Evolutionary conservation across 2,888 invertebrate genomes (phyloP), one percentile per base, ranked within the genome.

Genomic region (Girardia tigrina): DNA sequence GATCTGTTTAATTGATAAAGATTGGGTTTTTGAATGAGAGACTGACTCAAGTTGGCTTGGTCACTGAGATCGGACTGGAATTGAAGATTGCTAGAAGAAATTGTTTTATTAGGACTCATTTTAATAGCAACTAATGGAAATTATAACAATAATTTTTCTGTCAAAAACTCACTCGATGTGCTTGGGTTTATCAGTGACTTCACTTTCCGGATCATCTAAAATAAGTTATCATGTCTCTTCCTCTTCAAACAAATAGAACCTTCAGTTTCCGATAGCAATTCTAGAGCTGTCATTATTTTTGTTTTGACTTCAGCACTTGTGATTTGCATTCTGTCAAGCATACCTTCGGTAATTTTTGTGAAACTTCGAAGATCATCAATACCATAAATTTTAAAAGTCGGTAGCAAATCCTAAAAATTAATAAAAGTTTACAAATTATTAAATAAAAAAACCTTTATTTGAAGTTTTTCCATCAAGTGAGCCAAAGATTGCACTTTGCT

Each of bases 341-440:
- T 56, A 23, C 4, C n/a, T 56, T 56, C 56, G 4, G 56, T 56
- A 56, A 56, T 4, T 16, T 56, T 56, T n/a, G 56, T 56, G 56
- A 56, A 56, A 56, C 20, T 23, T n/a, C 56, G n/a, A 4, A 56
- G n/a, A 56, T 56, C 56, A 12, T 56, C 56, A 2, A 56, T 56
- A 20, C 56, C 56, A 56, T 20, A 56, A 12, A 56, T 8, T 56
- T 56, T 56, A 56, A 56, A 56, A 16, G 56, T 56, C 23, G 56
- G 56, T 56, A 56, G n/a, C n/a, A 56, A 56, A 56, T 56, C 56
- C 56, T 56, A n/a, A n/a, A n/a, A 56, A 56, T 6, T 56, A 36
- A 36, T 36, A 12, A 36, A 36, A 36, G 8, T 12, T 36, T 36
- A 12, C 36, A 36, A 12, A 36, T 8, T 56, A 8, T 56, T 56